Base-by-base conservation (phyloP, 2,797 vertebrate genomes). In the Vultur gryphus region DNA sequence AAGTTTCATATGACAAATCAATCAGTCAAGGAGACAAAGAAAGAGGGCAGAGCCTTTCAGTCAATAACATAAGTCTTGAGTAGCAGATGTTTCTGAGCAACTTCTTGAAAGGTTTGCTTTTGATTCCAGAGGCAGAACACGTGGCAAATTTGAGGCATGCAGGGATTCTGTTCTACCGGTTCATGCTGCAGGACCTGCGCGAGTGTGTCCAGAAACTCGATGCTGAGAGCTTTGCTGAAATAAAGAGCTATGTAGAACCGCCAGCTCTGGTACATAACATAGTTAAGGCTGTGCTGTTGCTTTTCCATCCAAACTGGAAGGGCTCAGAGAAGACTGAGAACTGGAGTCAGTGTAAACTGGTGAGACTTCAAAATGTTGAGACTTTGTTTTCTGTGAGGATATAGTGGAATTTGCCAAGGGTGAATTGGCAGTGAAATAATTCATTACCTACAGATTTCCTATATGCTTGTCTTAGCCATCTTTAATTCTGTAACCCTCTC, bases 121-220 rank as follows among this genome's bases (percentile, higher is more conserved):
- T 95, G 67, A 79, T 97, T 98, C 33, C 94, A 98, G 98, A 98
- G 93, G 97, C 97, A 43, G 98, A 98, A 78, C 44, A 10, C 1
- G 4, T 19, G 11, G 91, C 95, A 48, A 81, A 97, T 55, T 44
- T 95, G 83, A 97, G 90, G 70, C 72, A 96, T 0, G 91, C 96
- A 16, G 97, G 96, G 33, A 49, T 98, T 73, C 94, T 98, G 26
- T 98, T 98, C 93, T 95, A 98, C 90, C 92, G 91, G 49, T 88
- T 97, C 90, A 98, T 98, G 98, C 96, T 98, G 66, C 97, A 98
- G 91, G 98, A 98, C 72, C 89, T 98, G 81, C 97, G 94, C 2
- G 54, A 97, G 17, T 97, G 97, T 49, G 43, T 98, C 70, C 72
- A 23, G 35, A 92, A 88, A 11, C 95, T 98, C 1, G 10, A 24